Evolutionary conservation across 2,888 invertebrate genomes (phyloP), one percentile per base, ranked within the genome.

Genomic region (Apamea crenata): DNA sequence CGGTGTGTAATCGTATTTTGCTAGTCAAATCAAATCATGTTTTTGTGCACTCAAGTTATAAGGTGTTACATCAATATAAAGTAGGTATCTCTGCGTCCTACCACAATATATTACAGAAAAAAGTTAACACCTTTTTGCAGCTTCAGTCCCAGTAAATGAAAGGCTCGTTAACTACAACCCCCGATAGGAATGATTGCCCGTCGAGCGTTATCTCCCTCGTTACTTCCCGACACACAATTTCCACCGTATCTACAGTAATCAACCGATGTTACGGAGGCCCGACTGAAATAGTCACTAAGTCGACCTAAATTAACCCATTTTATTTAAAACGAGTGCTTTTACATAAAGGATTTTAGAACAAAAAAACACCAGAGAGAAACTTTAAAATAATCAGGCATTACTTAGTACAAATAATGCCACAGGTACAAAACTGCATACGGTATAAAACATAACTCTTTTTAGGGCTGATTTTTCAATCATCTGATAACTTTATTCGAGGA

Each of bases 151-250:
- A 47, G 47, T 14, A 68, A 69, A 83, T 68, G 21, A 56, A 82
- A 36, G 44, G 53, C 68, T 83, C 83, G 77, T 63, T 83, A 68
- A 40, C 16, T 16, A 36, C 83, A 29, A 63, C 63, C 83, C 59
- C n/a, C 61, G 68, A 77, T 76, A 78, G 53, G 66, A 83, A 53
- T 78, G 59, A 84, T 82, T 82, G 66, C 59, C 25, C 21, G 53
- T 65, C 56, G 14, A 18, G 56, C 65, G 83, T 79, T 71, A 83
- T 81, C 79, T 78, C 36, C 73, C 56, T 78, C 68, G 44, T 80
- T 73, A 84, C 80, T 47, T 63, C 44, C 66, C 36, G 82, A 56
- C 77, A 40, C 63, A 77, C 73, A 59, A 67, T 68, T 85, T 84
- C 44, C 76, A 74, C 40, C 63, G 56, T 72, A 74, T 70, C 68